Conservation (phyloP, 2,888 invertebrate genomes). For the Zygaena filipendulae region DNA sequence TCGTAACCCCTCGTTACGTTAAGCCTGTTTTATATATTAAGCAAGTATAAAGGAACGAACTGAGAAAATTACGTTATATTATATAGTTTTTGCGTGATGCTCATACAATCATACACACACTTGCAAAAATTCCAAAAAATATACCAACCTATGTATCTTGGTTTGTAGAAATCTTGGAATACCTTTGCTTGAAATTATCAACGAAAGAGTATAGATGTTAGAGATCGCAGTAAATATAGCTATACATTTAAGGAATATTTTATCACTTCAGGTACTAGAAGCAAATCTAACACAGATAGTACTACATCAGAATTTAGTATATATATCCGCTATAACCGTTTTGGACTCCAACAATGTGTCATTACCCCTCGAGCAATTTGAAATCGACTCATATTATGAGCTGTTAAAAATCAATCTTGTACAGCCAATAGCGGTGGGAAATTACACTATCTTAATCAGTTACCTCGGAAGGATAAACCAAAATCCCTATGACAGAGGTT, state of each 20-base stretch:
- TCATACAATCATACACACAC: too few relatives aligned
- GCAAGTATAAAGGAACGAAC: too few relatives aligned
- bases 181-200: too few relatives aligned
- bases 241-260: constrained; percentile 3
- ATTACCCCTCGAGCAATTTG: constrained; percentile 31
- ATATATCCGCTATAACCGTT: constrained; percentile 31
- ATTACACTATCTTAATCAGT: constrained; percentile 34
- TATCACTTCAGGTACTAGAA: constrained; percentile 38
- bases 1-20: too few relatives aligned
- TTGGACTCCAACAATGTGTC: constrained; percentile 18
- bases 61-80: too few relatives aligned
- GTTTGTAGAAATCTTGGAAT: too few relatives aligned
- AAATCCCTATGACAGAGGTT: constrained; percentile 51
- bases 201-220: too few relatives aligned
- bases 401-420: constrained; percentile 39
- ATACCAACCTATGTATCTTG: too few relatives aligned
- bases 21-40: too few relatives aligned
- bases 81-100: too few relatives aligned
- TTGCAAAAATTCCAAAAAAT: too few relatives aligned
- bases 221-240: too few relatives aligned
- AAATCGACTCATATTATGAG: constrained; percentile 39
- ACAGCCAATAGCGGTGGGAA: constrained; percentile 26
- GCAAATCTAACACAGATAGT: constrained; percentile 38
- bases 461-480: constrained; percentile 41
- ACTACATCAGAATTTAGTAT: constrained; percentile 46